Conservation (phyloP, 2,113 vertebrate species). For the Hemiprocne comata region DNA sequence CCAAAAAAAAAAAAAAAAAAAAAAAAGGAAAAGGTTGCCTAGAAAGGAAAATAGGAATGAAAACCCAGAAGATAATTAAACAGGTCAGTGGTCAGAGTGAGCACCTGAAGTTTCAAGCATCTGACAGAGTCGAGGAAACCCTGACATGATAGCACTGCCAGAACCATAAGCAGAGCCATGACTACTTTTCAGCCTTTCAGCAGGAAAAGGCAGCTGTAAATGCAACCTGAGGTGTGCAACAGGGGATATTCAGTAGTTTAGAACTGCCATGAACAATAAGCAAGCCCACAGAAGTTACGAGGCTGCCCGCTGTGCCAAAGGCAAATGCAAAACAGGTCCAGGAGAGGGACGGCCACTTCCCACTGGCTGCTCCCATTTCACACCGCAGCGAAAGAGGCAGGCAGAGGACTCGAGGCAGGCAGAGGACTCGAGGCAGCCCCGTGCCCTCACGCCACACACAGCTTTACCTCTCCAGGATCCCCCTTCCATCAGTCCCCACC, state of each 20-base stretch:
- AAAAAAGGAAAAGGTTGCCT: neutral
- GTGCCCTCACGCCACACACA: neutral
- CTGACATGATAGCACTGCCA: neutral
- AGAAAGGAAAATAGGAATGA: neutral
- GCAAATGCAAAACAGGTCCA: rapidly evolving
- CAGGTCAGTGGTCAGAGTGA: neutral
- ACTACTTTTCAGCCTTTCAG: neutral
- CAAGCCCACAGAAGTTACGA: neutral
- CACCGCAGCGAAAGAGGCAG: too few species aligned
- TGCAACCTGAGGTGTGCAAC: neutral
- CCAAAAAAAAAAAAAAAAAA: neutral
- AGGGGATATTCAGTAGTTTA: neutral
- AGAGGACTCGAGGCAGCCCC: neutral
- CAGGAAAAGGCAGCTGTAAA: neutral
- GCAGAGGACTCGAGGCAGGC: neutral
- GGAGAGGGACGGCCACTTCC: rapidly evolving
- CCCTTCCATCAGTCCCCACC: too few species aligned
- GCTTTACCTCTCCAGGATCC: too few species aligned
- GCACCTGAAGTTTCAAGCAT: neutral
- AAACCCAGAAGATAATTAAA: neutral
- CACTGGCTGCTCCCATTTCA: neutral
- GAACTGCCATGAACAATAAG: neutral
- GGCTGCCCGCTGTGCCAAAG: rapidly evolving
- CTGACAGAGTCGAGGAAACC: neutral
- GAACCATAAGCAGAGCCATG: neutral